These are phyloP conservation scores for Dastarcus helophoroides DNA, from an alignment of 2,888 invertebrate genomes.

Conservation along the genomic window DNA sequence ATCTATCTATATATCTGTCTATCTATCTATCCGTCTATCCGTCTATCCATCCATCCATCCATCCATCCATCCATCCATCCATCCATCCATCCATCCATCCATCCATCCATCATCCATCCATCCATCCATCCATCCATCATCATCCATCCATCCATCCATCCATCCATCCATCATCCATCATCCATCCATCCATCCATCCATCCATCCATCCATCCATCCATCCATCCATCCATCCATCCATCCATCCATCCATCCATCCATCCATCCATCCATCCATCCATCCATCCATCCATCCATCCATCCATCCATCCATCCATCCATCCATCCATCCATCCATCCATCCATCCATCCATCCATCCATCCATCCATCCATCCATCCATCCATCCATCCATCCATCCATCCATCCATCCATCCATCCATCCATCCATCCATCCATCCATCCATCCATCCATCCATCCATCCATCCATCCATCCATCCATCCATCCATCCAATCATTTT, in stretches of 20 bases:
- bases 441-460: slow-evolving; percentile 2
- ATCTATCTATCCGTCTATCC: too few relatives aligned
- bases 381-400: slow-evolving; percentile 2
- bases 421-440: slow-evolving; percentile 2
- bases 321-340: slow-evolving; percentile 2
- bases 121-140: slow-evolving; percentile 2
- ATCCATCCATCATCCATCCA: slow-evolving; percentile 2
- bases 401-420: slow-evolving; percentile 2
- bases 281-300: slow-evolving; percentile 2
- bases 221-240: slow-evolving; percentile 1
- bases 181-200: slow-evolving; percentile 2
- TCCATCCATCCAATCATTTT: too few relatives aligned
- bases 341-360: slow-evolving; percentile 2
- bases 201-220: slow-evolving; percentile 1
- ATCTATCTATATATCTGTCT: too few relatives aligned
- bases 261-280: slow-evolving; percentile 2
- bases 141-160: slow-evolving; percentile 2
- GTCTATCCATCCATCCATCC: too few relatives aligned
- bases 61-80: too few relatives aligned
- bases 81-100: too few relatives aligned
- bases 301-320: slow-evolving; percentile 2
- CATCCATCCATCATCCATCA: too few relatives aligned
- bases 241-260: slow-evolving; percentile 2
- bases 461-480: slow-evolving; percentile 2
- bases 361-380: slow-evolving; percentile 2